These are phyloP conservation scores for Apamea sordens DNA, from an alignment of 2,888 invertebrate genomes.

Conservation along the genomic window DNA sequence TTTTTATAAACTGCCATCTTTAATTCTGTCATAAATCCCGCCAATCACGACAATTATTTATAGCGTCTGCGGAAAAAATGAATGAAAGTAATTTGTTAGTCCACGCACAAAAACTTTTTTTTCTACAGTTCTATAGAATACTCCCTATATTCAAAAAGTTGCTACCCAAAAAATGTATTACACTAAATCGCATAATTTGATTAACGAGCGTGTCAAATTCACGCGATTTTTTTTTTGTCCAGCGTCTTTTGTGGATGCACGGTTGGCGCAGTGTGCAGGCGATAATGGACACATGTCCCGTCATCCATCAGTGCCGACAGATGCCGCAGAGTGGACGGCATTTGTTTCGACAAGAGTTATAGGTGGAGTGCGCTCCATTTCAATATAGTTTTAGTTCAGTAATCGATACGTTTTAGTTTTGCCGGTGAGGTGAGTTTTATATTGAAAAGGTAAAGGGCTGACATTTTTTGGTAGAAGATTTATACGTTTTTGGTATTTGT, in stretches of 20 bases:
- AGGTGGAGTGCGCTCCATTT: conserved; percentile 74
- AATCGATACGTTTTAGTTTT: conserved; percentile 61
- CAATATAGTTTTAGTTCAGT: conserved; percentile 72
- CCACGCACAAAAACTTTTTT: conserved; percentile 47
- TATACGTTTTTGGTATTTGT: background rate
- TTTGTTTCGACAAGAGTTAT: conserved; percentile 79
- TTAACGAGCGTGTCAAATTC: conserved; percentile 81
- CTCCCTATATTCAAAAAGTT: conserved; percentile 66
- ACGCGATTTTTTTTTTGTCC: conserved; percentile 72
- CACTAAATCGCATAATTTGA: conserved; percentile 84
- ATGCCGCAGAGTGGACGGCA: conserved; percentile 80
- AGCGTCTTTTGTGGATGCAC: conserved; percentile 74
- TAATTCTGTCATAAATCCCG: conserved; percentile 65
- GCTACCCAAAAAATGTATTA: conserved; percentile 75
- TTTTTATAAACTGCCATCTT: conserved; percentile 63
- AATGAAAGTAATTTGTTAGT: conserved; percentile 64
- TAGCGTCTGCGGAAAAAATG: conserved; percentile 47
- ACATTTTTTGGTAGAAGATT: conserved; percentile 1
- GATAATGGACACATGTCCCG: conserved; percentile 88
- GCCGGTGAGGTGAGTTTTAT: conserved; percentile 46
- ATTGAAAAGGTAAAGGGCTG: conserved; percentile 27
- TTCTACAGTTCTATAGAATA: conserved; percentile 33
- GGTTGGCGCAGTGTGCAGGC: conserved; percentile 74
- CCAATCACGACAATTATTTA: conserved; percentile 67
- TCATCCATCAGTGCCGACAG: conserved; percentile 86